A percentile compares a stretch with the other conserved stretches of the same genome.
phyloP scores from a whole-genome alignment of 2,797 vertebrate species.

The Zenarchopterus dispar region DNA sequence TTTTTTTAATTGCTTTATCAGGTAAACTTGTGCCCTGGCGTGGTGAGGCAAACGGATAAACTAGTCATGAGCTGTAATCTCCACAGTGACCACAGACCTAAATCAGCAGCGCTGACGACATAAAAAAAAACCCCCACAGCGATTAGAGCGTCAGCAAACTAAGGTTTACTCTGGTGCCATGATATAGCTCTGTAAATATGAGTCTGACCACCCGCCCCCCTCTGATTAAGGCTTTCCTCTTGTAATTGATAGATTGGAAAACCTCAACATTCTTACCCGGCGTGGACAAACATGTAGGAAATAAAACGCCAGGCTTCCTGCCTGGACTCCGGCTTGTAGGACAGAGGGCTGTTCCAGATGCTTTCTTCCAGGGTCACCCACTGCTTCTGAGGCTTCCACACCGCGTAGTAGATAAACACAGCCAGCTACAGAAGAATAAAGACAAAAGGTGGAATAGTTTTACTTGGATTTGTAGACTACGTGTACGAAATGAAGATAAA shows the following conservation, averaged over 20 bases:
- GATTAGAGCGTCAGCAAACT: background rate
- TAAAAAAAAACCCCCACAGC: background rate
- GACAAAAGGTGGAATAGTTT: background rate
- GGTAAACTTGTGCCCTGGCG: background rate
- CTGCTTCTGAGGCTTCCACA: constrained; percentile 91
- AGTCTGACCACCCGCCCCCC: background rate
- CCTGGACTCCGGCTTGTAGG: constrained; percentile 81
- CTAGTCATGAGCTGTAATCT: constrained; percentile 1
- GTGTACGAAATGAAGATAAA: background rate
- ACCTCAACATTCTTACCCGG: constrained; percentile 81
- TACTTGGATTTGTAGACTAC: background rate
- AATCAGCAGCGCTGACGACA: constrained; percentile 13
- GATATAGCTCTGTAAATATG: background rate
- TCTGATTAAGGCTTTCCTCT: background rate
- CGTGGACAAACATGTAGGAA: constrained; percentile 94
- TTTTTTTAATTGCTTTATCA: background rate
- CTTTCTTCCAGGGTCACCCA: constrained; percentile 87
- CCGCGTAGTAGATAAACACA: constrained; percentile 92
- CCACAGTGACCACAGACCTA: constrained; percentile 5
- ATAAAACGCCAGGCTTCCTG: constrained; percentile 90
- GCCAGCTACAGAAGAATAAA: constrained; percentile 76
- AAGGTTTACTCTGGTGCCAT: constrained; percentile 10
- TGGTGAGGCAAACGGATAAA: background rate
- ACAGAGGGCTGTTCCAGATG: constrained; percentile 87
- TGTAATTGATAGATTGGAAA: background rate